Percentiles rank a stretch among this genome's conserved stretches.
Conservation (phyloP, 2,888 invertebrate species). For the Phragmatobia fuliginosa region DNA sequence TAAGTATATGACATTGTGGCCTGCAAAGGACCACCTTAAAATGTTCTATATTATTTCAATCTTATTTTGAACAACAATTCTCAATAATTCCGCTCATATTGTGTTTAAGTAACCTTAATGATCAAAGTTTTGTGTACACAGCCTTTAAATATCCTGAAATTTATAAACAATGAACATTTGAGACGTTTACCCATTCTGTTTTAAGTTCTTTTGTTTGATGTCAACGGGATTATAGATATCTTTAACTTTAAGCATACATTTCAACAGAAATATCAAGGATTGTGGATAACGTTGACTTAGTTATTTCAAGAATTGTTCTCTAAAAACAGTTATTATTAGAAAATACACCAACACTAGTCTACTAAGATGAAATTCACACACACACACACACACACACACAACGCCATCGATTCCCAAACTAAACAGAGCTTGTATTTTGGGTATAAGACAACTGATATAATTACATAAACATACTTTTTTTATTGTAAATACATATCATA, state of each 20-base stretch:
- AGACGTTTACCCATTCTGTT: background rate
- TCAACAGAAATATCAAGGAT: background rate
- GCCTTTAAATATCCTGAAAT: background rate
- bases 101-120: background rate
- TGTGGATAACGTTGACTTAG: background rate
- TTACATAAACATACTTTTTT: too few relatives aligned
- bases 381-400: too few relatives aligned
- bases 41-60: background rate
- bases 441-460: too few relatives aligned
- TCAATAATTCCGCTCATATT: background rate
- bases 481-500: too few relatives aligned
- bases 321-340: too few relatives aligned
- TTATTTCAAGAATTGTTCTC: too few relatives aligned
- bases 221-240: background rate
- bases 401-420: too few relatives aligned
- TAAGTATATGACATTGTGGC: background rate
- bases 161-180: background rate
- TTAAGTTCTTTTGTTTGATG: background rate
- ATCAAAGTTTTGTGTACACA: constrained; percentile 1
- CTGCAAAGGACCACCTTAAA: background rate
- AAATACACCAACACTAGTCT: too few relatives aligned
- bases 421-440: too few relatives aligned
- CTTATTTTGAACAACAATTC: background rate
- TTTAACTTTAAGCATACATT: background rate
- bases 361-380: too few relatives aligned